A percentile compares a stretch with the other conserved stretches of the same genome.
Evolutionary conservation across 2,113 vertebrate species (phyloP).

Genomic region (Forbesichthys agassizii): DNA sequence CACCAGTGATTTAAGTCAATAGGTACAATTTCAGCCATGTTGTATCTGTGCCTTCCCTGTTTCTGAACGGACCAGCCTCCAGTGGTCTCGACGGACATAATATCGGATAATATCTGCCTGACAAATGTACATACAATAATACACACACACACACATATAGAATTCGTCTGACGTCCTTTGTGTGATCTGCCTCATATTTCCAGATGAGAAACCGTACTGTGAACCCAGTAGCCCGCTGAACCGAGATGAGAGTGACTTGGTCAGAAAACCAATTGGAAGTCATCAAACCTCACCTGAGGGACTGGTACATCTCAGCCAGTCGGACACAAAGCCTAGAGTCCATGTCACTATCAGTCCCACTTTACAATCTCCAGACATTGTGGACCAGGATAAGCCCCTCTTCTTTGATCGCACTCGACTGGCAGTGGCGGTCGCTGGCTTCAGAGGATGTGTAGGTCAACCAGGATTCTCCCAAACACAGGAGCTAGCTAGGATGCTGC

Average conservation of each 20-base stretch:
- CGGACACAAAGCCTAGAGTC: constrained; percentile 3
- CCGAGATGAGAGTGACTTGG: constrained; percentile 7
- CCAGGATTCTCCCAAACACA: constrained; percentile 37
- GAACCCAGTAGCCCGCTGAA: constrained; percentile 2
- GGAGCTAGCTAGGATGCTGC: constrained; percentile 63
- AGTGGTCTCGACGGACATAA: too few relatives aligned
- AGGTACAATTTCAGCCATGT: too few relatives aligned
- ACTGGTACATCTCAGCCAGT: background rate
- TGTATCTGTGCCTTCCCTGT: too few relatives aligned
- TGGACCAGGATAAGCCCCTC: constrained; percentile 75
- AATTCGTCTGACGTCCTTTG: background rate
- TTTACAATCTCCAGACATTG: background rate
- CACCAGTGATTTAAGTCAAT: too few relatives aligned
- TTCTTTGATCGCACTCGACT: constrained; percentile 68
- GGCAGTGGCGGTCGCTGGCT: constrained; percentile 66
- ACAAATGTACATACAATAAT: too few relatives aligned
- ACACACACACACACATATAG: too few relatives aligned
- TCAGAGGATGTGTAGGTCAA: constrained; percentile 39
- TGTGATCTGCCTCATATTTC: constrained; percentile 11
- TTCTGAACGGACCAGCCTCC: too few relatives aligned
- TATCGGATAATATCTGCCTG: too few relatives aligned
- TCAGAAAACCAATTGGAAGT: constrained; percentile 3
- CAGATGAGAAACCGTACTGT: constrained; percentile 51
- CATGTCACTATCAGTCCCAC: background rate
- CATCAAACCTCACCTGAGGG: constrained; percentile 7